These are phyloP conservation scores for Podabrus alpinus DNA, from an alignment of 2,888 invertebrate species.

Conservation along the genomic window DNA sequence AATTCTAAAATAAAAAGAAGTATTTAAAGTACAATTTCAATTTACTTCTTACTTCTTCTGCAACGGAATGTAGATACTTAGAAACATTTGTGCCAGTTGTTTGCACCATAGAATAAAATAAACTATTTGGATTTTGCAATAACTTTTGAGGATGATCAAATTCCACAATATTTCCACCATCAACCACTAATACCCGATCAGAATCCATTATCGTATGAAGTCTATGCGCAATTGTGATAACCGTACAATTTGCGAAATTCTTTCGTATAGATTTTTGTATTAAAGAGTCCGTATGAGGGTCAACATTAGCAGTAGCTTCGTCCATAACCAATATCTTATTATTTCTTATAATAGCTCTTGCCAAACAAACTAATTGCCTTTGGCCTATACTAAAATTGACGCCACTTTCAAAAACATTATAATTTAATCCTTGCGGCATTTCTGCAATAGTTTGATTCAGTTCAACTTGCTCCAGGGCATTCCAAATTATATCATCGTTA, in stretches of 20 bases:
- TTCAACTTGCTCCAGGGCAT: conserved; percentile 65
- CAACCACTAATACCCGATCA: conserved; percentile 77
- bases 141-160: conserved; percentile 70
- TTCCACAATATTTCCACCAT: conserved; percentile 73
- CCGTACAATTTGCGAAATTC: conserved; percentile 74
- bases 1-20: no score
- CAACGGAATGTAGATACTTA: conserved; percentile 41
- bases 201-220: conserved; percentile 83
- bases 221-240: conserved; percentile 79
- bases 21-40: no score
- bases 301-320: conserved; percentile 82
- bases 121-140: conserved; percentile 66
- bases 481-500: conserved; percentile 78
- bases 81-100: conserved; percentile 62
- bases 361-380: conserved; percentile 70
- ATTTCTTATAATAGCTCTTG: conserved; percentile 61
- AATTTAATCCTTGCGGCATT: conserved; percentile 66
- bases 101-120: conserved; percentile 69
- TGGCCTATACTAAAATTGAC: conserved; percentile 54
- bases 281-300: conserved; percentile 72
- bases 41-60: conserved; percentile 39
- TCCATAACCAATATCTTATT: conserved; percentile 53
- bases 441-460: conserved; percentile 57
- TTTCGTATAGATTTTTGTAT: conserved; percentile 74
- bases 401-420: conserved; percentile 71